A percentile compares a stretch with the other conserved stretches of the same genome.
Conservation (phyloP, 2,113 vertebrate genomes). For the Oreochromis spilurus region DNA sequence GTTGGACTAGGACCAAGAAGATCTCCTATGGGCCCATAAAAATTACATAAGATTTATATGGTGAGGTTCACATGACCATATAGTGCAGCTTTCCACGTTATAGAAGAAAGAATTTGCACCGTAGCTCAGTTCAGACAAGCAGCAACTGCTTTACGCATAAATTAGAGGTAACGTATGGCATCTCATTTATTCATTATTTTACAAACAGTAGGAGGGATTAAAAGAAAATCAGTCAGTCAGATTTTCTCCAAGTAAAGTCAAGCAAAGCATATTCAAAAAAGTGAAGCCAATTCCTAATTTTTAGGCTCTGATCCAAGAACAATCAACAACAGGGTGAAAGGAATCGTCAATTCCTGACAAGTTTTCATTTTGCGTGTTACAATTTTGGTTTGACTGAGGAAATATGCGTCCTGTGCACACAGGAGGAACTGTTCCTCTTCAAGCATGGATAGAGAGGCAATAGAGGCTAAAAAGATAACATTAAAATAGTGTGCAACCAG, state of each 20-base stretch:
- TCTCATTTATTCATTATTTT: not conserved
- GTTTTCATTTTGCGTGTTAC: not conserved
- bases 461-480: not conserved
- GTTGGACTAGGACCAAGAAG: not conserved
- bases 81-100: not conserved
- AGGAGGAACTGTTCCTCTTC: not conserved
- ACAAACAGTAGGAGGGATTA: rapidly evolving
- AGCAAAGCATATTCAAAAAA: not conserved
- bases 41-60: not conserved
- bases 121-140: not conserved
- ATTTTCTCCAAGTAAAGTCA: not conserved
- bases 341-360: not conserved
- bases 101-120: not conserved
- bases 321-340: not conserved
- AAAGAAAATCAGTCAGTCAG: not conserved
- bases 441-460: not conserved
- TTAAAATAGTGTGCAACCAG: not conserved
- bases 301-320: not conserved
- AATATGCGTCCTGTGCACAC: not conserved
- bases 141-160: not conserved
- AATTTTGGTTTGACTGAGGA: not conserved
- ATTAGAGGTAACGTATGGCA: not conserved
- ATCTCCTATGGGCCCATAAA: not conserved
- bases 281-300: not conserved
- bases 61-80: not conserved